Evolutionary conservation across 2,888 invertebrate genomes (phyloP).

Genomic region (Drosophila mimetica): DNA sequence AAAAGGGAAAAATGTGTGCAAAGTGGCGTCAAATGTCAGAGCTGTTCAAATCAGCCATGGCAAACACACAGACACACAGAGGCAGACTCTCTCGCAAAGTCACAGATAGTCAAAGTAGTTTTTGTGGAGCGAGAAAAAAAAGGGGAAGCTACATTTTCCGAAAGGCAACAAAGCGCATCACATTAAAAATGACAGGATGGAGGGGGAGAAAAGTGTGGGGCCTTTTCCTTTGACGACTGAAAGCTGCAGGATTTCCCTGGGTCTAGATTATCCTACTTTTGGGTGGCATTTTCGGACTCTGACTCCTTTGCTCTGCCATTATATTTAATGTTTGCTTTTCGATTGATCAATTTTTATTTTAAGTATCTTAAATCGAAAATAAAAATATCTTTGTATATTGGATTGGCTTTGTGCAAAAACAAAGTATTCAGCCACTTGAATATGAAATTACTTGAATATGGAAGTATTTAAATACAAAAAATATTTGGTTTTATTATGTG

Average conservation of each 20-base stretch:
- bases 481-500: too few species aligned
- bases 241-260: conserved; percentile 16
- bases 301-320: conserved; percentile 4
- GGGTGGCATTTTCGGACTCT: conserved; percentile 3
- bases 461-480: too few species aligned
- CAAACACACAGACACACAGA: conserved; percentile 28
- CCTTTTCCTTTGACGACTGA: conserved; percentile 28
- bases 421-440: background rate
- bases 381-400: background rate
- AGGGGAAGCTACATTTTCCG: conserved; percentile 60
- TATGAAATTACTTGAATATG: too few species aligned
- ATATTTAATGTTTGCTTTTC: conserved; percentile 17
- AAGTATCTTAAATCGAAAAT: background rate
- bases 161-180: conserved; percentile 72
- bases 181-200: conserved; percentile 57
- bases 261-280: conserved; percentile 13
- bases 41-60: conserved; percentile 68
- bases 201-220: conserved; percentile 3
- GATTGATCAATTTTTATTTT: conserved; percentile 2
- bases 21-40: conserved; percentile 78
- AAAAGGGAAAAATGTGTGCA: conserved; percentile 45
- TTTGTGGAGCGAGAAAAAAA: conserved; percentile 9
- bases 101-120: conserved; percentile 42
- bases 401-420: background rate
- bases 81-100: conserved; percentile 5